Base-by-base conservation (phyloP, 2,113 vertebrate species). In the Ceyx melanurus region DNA sequence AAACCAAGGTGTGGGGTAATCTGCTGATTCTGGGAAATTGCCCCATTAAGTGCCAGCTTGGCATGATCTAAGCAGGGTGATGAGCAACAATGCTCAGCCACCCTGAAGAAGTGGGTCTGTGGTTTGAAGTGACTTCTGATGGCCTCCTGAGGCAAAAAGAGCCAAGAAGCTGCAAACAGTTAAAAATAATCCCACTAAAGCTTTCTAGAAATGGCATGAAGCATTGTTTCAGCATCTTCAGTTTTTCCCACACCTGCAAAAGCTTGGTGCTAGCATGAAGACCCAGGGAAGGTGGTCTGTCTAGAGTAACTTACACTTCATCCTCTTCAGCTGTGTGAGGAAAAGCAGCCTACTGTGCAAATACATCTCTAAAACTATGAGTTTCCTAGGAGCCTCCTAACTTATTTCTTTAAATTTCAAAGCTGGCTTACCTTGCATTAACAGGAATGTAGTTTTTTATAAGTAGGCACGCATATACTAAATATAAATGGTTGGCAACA, bases 1-100 rank as follows among this genome's bases (percentile, higher is more conserved):
- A 87, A 70, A 23, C 7, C 6, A 56, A n/a, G 20, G 33, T 28
- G 21, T 18, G 58, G 14, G 18, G 11, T 37, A 75, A 90, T 53
- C 6, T 0, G 0, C 1, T 22, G 29, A 57, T 40, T 31, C 42
- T 61, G 43, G 8, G 12, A 19, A 65, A 50, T 3, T 56, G 13
- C 33, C 18, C 35, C 18, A 13, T 18, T 23, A 3, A 22, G 11
- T 29, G 33, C 5, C 17, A 7, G 0, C 82, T 50, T 77, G 46
- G 54, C 50, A 6, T 6, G 14, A 7, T 14, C 25, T 58, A 26
- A 85, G 40, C 10, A 40, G 20, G 58, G 26, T 0, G 0, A 35
- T 23, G 73, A 53, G 75, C 26, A 2, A 0, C 3, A 3, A 5
- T 18, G 18, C 45, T 66, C 56, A 64, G 54, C 25, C 72, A 37